phyloP scores from a whole-genome alignment of 2,888 invertebrate genomes.

The Agriotes lineatus region DNA sequence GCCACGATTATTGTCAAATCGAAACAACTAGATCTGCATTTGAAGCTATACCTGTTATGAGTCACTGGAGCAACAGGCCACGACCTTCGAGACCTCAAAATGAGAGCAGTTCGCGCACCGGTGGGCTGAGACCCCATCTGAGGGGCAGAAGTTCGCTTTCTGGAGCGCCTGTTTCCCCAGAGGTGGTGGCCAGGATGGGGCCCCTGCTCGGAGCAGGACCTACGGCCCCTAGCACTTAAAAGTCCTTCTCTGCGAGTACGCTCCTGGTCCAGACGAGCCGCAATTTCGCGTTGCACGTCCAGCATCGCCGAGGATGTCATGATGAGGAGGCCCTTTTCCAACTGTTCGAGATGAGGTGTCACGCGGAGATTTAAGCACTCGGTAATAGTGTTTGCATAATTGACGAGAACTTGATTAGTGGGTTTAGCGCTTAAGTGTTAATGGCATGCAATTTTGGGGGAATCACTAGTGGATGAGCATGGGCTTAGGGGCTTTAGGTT shows the following conservation, averaged over 20 bases:
- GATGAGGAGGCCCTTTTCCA: not conserved
- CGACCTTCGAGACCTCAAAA: conserved; percentile 77
- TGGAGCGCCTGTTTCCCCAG: conserved; percentile 75
- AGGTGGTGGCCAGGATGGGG: conserved; percentile 77
- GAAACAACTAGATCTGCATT: too few species aligned
- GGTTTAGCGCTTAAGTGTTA: not conserved
- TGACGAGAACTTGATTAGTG: not conserved
- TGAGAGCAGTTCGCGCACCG: conserved; percentile 72
- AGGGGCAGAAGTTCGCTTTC: conserved; percentile 79
- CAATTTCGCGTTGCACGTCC: conserved; percentile 63
- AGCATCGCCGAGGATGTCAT: conserved; percentile 57
- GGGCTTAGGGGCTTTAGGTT: too few species aligned
- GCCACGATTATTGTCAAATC: too few species aligned
- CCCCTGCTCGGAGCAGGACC: conserved; percentile 77
- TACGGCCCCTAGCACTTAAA: conserved; percentile 68
- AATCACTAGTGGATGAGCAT: too few species aligned
- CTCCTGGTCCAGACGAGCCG: conserved; percentile 60
- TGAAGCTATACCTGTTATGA: conserved; percentile 58
- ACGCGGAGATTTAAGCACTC: not conserved
- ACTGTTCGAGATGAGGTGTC: not conserved
- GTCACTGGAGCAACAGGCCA: conserved; percentile 83
- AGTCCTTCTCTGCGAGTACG: conserved; percentile 67
- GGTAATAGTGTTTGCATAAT: too few species aligned
- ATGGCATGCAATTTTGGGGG: too few species aligned
- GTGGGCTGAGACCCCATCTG: conserved; percentile 73